phyloP scores from a whole-genome alignment of 2,113 vertebrate genomes.

The Gymnogyps californianus region DNA sequence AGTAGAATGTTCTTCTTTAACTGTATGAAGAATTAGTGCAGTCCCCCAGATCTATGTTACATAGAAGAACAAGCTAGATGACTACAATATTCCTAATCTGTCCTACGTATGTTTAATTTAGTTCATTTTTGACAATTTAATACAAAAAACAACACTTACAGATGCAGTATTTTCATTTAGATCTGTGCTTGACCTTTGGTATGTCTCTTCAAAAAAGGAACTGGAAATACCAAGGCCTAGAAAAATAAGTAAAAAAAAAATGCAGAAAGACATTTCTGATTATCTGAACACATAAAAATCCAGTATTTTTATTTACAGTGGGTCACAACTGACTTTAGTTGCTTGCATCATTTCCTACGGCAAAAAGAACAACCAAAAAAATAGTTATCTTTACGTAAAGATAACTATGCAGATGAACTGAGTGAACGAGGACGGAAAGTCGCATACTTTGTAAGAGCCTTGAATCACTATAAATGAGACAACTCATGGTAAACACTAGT shows the following conservation, averaged over 20 bases:
- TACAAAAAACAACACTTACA: neutral
- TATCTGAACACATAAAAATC: neutral
- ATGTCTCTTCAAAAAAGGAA: neutral
- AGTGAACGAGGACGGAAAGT: neutral
- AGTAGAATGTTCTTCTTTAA: neutral
- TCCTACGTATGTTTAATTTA: fast-evolving
- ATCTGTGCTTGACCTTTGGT: neutral
- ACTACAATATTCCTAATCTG: neutral
- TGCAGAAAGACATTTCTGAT: neutral
- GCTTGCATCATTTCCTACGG: neutral
- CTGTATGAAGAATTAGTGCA: neutral
- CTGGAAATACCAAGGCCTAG: neutral
- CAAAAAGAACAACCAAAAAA: neutral
- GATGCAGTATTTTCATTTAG: neutral
- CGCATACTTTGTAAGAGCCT: neutral
- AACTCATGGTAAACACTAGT: neutral
- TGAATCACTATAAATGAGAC: neutral
- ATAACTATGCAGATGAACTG: neutral
- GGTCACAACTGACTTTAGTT: neutral
- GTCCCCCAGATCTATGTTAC: neutral
- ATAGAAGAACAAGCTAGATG: neutral
- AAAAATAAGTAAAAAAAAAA: neutral
- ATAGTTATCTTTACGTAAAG: neutral
- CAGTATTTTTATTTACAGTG: neutral
- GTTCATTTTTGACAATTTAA: neutral